Evolutionary conservation across 2,888 invertebrate genomes (phyloP), one percentile per base, ranked within the genome.

Genomic region (Kryphioiulus occultus): DNA sequence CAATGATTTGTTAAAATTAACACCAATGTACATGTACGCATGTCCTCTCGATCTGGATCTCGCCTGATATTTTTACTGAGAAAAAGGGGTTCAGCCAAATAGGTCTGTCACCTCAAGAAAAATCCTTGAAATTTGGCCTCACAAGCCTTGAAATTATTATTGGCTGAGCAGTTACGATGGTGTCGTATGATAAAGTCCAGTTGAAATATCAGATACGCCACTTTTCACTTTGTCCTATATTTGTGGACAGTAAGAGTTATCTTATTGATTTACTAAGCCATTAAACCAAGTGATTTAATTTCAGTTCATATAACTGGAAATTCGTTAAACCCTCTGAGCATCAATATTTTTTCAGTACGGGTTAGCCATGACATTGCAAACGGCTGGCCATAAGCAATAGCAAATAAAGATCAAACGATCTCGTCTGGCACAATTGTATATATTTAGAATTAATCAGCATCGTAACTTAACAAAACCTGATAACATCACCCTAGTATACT

Each of bases 31-130:
- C 7, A 26, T 3, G 10, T 9, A 10, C 9, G 26, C 22, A 26
- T 19, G 26, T 12, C 4, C 19, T 68, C 68, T 68, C 0, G 22
- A 26, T 68, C 4, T 26, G 0, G 68, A 68, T 68, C 7, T 68
- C n/a, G 68, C 68, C 68, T 68, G 68, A 68, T 68, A 26, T 0
- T 26, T 26, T n/a, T 26, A 68, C 22, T 12, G 68, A n/a, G 19
- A n/a, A 19, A 68, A 68, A 68, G 68, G 68, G 68, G 68, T 68
- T 68, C 26, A 68, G 26, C 68, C 68, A 2, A 9, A 26, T 3
- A 68, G 68, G 68, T 68, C 68, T 68, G 12, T 68, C 22, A 68
- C 68, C 68, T 68, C 68, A 68, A 68, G n/a, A n/a, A 68, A 68
- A 22, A 68, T 68, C 68, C 68, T 68, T 68, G 68, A 68, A 68